Percentiles rank a stretch among this genome's conserved stretches.
These are phyloP conservation scores for Sinocyclocheilus grahami DNA, from an alignment of 2,113 vertebrate genomes.

Conservation along the genomic window DNA sequence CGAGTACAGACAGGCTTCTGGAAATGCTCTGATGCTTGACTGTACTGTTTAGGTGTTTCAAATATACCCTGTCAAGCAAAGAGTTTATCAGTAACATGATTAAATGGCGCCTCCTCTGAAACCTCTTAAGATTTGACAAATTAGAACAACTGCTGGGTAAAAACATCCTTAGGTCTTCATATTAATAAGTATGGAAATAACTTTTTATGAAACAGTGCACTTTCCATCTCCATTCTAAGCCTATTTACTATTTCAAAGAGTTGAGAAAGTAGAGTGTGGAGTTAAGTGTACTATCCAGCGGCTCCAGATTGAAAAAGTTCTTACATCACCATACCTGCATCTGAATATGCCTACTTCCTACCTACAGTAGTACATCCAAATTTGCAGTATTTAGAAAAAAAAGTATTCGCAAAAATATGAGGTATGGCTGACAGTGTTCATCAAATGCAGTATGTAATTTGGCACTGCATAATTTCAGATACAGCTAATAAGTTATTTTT, in stretches of 20 bases:
- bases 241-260: conserved; percentile 48
- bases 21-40: conserved; percentile 7
- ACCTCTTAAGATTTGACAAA: conserved; percentile 27
- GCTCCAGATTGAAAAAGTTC: conserved; percentile 32
- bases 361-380: not conserved
- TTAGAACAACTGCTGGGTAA: conserved; percentile 10
- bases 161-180: conserved; percentile 42
- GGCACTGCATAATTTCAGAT: not conserved
- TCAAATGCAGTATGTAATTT: not conserved
- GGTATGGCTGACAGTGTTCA: not conserved
- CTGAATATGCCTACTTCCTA: not conserved
- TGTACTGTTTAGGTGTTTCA: conserved; percentile 22
- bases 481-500: not conserved
- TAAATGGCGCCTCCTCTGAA: conserved; percentile 1
- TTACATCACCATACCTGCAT: conserved; percentile 29
- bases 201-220: conserved; percentile 29
- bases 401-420: not conserved
- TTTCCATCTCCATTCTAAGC: conserved; percentile 24
- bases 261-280: conserved; percentile 1
- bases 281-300: conserved; percentile 16
- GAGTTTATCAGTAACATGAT: conserved; percentile 37
- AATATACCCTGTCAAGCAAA: conserved; percentile 10
- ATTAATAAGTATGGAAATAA: conserved; percentile 14
- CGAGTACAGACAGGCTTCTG: conserved; percentile 11
- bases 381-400: not conserved